Evolutionary conservation across 2,888 invertebrate species (phyloP).

Genomic region (Celastrina argiolus): DNA sequence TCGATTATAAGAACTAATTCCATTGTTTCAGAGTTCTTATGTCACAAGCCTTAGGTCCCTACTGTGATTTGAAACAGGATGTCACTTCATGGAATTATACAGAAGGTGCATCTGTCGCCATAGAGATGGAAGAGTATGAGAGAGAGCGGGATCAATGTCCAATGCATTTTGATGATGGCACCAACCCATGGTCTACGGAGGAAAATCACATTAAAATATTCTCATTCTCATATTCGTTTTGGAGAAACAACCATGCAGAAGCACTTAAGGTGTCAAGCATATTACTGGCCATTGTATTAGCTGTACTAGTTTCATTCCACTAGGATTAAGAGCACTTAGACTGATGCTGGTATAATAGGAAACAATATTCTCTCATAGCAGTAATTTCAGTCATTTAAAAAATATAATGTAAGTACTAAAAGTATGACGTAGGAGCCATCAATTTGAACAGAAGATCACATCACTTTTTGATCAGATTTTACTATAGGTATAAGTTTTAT

Average conservation of each 20-base stretch:
- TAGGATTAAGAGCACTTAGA: not conserved
- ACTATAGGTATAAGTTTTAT: too few species aligned
- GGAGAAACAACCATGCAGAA: slow-evolving; percentile 50
- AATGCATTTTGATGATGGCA: slow-evolving; percentile 97
- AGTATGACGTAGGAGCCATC: too few species aligned
- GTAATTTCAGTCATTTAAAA: not conserved
- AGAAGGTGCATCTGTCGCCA: slow-evolving; percentile 94
- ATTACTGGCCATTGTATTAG: slow-evolving; percentile 40
- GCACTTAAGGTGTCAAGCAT: slow-evolving; percentile 39
- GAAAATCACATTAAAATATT: slow-evolving; percentile 87
- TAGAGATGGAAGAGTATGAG: slow-evolving; percentile 95
- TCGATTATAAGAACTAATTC: slow-evolving; percentile 38
- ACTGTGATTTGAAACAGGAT: slow-evolving; percentile 92
- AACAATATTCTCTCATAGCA: not conserved
- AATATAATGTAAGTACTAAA: too few species aligned
- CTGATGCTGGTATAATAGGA: not conserved
- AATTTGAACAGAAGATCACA: too few species aligned
- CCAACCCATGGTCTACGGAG: slow-evolving; percentile 87
- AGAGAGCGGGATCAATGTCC: slow-evolving; percentile 97
- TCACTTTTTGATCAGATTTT: too few species aligned
- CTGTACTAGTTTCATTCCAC: slow-evolving; percentile 36
- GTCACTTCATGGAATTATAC: slow-evolving; percentile 92
- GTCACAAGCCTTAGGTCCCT: slow-evolving; percentile 93
- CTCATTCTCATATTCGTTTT: slow-evolving; percentile 57
- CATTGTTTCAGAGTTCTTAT: slow-evolving; percentile 68